Base-by-base conservation (phyloP, 2,797 vertebrate species). In the Cuniculus paca region DNA sequence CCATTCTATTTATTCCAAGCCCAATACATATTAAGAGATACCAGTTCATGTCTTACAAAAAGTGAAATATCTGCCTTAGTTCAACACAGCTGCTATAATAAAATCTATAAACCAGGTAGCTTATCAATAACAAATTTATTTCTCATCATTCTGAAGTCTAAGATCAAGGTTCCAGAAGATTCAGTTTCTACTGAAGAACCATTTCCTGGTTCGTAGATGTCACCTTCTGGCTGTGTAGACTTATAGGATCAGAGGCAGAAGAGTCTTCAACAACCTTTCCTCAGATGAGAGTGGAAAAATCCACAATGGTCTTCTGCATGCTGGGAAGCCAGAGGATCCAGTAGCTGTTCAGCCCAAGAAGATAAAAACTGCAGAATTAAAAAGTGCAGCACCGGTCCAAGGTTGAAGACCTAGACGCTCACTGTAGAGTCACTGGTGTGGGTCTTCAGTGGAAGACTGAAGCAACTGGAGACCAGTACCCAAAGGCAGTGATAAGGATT, bases 11-110 rank as follows among this genome's bases (percentile, higher is more conserved):
- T 88, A 75, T 78, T 19, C 52, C 42, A 84, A 79, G 36, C 26
- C 63, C 16, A 22, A 31, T 48, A 19, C 45, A 11, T 90, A 12
- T 31, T 26, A 56, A 83, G 13, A 63, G 28, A 48, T 84, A 58
- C 61, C 31, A 52, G 17, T n/a, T 89, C 48, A 77, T 24, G 4
- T n/a, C 87, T 87, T 82, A 50, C 80, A 72, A 88, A 91, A 93
- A 96, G 52, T 68, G 94, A 28, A 4, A 8, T 31, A 50, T 60
- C 3, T 77, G 24, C 39, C 39, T 75, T 77, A 13, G 12, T 42
- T 34, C 3, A 2, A 28, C 56, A 52, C 4, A 68, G n/a, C 17
- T 80, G 4, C n/a, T 36, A 5, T 42, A n/a, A 80, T 2, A 86
- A 68, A 95, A 65, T 48, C 45, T 9, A 91, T 13, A n/a, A 65